phyloP scores from a whole-genome alignment of 2,888 invertebrate species.

The Mamestra brassicae region DNA sequence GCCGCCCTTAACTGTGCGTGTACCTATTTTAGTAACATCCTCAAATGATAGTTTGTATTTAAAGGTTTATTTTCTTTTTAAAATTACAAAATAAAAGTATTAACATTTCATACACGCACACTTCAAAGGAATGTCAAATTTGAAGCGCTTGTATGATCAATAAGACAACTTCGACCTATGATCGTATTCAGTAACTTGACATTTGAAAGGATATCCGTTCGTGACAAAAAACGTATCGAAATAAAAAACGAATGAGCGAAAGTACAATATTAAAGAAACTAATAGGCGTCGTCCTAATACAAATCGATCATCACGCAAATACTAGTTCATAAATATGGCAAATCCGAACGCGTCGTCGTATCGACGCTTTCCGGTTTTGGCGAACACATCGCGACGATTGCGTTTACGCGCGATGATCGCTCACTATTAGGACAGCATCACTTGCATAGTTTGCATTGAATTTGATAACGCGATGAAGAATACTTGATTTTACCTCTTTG shows the following conservation, averaged over 20 bases:
- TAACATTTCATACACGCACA: constrained; percentile 4
- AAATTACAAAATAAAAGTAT: neutral
- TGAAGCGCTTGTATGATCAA: neutral
- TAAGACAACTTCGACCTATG: neutral
- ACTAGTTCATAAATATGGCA: too few species aligned
- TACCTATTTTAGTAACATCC: neutral
- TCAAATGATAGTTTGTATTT: neutral
- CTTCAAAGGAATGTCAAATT: constrained; percentile 5
- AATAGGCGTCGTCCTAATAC: too few species aligned
- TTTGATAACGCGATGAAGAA: too few species aligned
- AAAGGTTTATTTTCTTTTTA: neutral
- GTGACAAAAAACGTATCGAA: neutral
- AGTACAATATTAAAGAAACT: neutral
- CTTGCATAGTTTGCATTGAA: too few species aligned
- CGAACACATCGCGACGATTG: too few species aligned
- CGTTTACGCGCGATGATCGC: too few species aligned
- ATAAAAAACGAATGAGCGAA: neutral
- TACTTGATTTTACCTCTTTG: too few species aligned
- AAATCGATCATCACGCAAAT: too few species aligned
- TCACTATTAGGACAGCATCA: too few species aligned
- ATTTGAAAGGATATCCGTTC: neutral
- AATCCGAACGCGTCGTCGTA: too few species aligned
- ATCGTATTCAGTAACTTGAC: constrained; percentile 2
- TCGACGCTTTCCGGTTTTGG: too few species aligned
- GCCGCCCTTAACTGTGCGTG: neutral